phyloP scores from a whole-genome alignment of 2,113 vertebrate genomes.

The Charina bottae region DNA sequence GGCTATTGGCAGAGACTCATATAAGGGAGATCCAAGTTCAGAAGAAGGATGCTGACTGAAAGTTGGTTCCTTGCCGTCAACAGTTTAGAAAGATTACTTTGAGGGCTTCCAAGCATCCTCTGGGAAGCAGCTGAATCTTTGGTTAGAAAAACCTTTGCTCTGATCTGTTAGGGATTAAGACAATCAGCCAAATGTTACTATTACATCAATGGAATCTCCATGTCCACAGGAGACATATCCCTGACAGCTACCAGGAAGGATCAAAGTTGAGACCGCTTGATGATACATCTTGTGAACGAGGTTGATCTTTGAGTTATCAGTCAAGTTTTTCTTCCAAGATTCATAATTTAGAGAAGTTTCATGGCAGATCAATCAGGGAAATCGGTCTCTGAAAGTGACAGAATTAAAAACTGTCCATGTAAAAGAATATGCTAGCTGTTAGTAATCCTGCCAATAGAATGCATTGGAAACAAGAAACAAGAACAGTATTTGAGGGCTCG shows the following conservation, averaged over 20 bases:
- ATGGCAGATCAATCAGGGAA: background rate
- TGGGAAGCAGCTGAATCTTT: background rate
- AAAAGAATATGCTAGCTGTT: background rate
- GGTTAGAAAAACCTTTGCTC: background rate
- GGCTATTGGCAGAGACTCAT: background rate
- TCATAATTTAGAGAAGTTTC: background rate
- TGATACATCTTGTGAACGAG: too few relatives aligned
- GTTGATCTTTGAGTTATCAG: background rate
- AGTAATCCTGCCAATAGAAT: background rate
- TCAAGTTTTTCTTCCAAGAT: background rate
- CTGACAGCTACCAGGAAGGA: background rate
- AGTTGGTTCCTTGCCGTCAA: background rate
- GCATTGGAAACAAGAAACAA: background rate
- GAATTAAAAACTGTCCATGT: background rate
- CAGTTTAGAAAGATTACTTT: background rate
- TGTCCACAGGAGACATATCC: background rate
- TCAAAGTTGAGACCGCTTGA: background rate
- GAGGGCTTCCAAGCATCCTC: background rate
- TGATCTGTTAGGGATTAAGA: background rate
- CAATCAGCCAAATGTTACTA: background rate
- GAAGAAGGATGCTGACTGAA: background rate
- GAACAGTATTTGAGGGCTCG: background rate
- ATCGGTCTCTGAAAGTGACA: background rate
- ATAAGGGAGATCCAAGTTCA: background rate
- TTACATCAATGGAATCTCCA: background rate